Base-by-base conservation (phyloP, 1,140 invertebrate species). In the Habropoda laboriosa region DNA sequence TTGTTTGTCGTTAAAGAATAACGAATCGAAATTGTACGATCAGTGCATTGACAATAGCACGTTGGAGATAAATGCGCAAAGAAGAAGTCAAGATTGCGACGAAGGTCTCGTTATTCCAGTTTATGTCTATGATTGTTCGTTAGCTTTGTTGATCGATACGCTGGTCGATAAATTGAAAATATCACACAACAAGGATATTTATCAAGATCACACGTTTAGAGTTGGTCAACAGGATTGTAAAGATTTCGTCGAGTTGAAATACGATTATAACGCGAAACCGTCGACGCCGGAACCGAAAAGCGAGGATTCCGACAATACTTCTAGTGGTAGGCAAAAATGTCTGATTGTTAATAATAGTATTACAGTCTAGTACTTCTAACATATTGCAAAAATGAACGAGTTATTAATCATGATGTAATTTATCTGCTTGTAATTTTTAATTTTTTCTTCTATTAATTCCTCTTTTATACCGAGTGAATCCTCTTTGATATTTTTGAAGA, bases 121-220 rank as follows among this genome's bases (percentile, higher is more conserved):
- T 67, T 96, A 96, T 84, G 93, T 96, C 3, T 96, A 96, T 86
- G 95, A 96, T 88, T 96, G 96, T 89, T 94, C 95, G 3, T 86
- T 95, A 8, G 92, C 94, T 21, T 89, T 93, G 57, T 87, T 96
- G 35, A 94, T 95, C 5, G 94, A 95, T 70, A 93, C 94, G 0
- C 92, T 96, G 6, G 91, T 96, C 16, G 93, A 95, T 76, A 92
- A 93, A 83, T 89, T 90, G 3, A 85, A 89, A n/a, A 88, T 86
- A n/a, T 87, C 90, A 3, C 86, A 93, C 51, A 91, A 90, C 30
- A 91, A 90, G 63, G 94, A 94, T 77, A 90, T 94, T 27, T 94
- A 93, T 86, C 92, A 93, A 35, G 94, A 95, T 89, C 92, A 94
- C 68, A 92, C 93, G 5, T 94, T 93, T 77, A 93, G 91, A 76